phyloP scores from a whole-genome alignment of 2,888 invertebrate species.

The Macrophya annulata region DNA sequence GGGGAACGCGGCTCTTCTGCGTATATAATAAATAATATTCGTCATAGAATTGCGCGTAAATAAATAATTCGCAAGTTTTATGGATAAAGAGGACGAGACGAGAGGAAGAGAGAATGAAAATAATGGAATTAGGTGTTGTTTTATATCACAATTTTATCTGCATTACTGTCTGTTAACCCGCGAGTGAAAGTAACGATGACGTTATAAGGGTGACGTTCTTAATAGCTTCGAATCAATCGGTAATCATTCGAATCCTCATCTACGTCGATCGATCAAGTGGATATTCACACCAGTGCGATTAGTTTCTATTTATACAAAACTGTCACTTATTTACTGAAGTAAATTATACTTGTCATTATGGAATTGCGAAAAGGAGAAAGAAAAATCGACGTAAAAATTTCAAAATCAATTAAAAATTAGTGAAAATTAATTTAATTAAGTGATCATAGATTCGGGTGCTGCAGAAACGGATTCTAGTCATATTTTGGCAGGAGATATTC shows the following conservation, averaged over 20 bases:
- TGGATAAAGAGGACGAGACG: not conserved
- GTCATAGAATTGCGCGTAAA: conserved; percentile 20
- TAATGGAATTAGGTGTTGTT: not conserved
- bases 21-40: not conserved
- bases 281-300: not conserved
- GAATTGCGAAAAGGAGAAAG: conserved; percentile 27
- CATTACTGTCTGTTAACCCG: not conserved
- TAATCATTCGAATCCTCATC: not conserved
- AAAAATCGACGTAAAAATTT: not conserved
- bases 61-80: not conserved
- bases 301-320: not conserved
- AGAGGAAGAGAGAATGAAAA: not conserved
- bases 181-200: conserved; percentile 24
- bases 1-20: conserved; percentile 13
- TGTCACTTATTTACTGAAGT: not conserved
- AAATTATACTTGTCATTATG: not conserved
- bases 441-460: not conserved
- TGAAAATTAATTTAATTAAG: not conserved
- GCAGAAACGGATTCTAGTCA: not conserved
- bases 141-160: not conserved
- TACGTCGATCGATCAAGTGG: not conserved
- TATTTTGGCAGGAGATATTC: not conserved
- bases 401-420: not conserved
- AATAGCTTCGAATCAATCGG: not conserved
- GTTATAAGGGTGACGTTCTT: not conserved